These are phyloP conservation scores for Nemopilema nomurai DNA, from an alignment of 30 jellyfish, hydroid and myxozoan genomes.

Conservation along the genomic window DNA sequence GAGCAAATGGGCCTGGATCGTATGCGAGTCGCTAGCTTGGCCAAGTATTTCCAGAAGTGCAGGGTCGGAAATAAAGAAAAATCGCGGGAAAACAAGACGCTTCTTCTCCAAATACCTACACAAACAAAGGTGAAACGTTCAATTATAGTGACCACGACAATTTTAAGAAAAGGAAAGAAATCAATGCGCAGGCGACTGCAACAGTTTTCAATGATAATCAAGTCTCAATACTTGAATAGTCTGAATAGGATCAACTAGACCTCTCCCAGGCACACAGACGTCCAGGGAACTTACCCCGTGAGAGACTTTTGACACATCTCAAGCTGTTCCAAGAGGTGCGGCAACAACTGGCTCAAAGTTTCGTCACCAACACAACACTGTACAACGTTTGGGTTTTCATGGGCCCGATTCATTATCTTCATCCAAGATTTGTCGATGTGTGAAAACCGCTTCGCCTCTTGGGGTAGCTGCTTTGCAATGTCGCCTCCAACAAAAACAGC, in stretches of 20 bases:
- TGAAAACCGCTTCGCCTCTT: constrained; percentile 82
- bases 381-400: constrained; percentile 82
- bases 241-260: no score
- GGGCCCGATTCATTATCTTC: constrained; percentile 90
- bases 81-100: constrained; percentile 89
- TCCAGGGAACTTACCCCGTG: constrained; percentile 58
- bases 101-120: constrained; percentile 84
- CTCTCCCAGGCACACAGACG: background rate
- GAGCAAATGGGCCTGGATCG: constrained; percentile 88
- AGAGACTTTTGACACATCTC: constrained; percentile 89
- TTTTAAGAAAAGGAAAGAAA: no score
- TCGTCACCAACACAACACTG: constrained; percentile 94
- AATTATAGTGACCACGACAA: no score
- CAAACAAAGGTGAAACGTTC: background rate
- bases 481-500: constrained; percentile 96
- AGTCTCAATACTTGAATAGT: no score
- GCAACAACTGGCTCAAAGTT: constrained; percentile 76
- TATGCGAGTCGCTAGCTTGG: constrained; percentile 92
- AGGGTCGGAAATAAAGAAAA: constrained; percentile 89
- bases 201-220: no score
- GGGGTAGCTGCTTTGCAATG: constrained; percentile 88
- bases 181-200: no score
- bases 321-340: constrained; percentile 84
- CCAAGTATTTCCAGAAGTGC: constrained; percentile 93
- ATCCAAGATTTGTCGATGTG: constrained; percentile 91